Conservation (phyloP, 64 coral and sea anemone species). For the Pocillopora damicornis region DNA sequence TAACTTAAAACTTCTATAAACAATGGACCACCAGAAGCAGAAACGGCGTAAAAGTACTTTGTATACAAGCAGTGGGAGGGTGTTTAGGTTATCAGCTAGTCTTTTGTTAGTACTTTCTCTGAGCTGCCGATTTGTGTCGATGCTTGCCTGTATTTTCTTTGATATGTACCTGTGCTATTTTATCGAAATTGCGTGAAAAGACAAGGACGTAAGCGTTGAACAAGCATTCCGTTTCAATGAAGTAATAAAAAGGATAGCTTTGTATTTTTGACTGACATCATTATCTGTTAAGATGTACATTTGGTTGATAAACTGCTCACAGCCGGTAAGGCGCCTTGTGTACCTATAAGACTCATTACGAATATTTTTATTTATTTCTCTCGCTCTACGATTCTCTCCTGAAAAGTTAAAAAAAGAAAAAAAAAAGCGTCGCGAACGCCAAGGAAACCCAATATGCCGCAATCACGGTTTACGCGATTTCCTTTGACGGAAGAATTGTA, state of each 20-base stretch:
- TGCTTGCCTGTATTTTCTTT: neutral
- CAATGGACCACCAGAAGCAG: slow-evolving; percentile 3
- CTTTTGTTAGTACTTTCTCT: slow-evolving; percentile 10
- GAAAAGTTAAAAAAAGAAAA: neutral
- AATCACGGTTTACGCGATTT: neutral
- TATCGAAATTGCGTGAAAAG: neutral
- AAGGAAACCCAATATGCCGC: neutral
- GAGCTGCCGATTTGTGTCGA: neutral
- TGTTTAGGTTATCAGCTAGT: slow-evolving; percentile 31
- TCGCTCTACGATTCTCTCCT: neutral
- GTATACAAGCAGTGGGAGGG: slow-evolving; percentile 8
- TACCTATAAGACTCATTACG: neutral
- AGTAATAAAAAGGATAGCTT: neutral
- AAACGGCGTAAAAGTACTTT: slow-evolving; percentile 30
- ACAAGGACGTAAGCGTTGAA: neutral
- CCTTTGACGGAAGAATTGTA: neutral
- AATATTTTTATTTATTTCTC: slow-evolving; percentile 5
- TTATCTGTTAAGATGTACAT: neutral
- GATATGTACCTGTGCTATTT: neutral
- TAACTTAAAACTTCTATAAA: neutral
- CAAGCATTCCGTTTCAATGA: neutral
- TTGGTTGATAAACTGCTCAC: neutral
- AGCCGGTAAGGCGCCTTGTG: slow-evolving; percentile 14
- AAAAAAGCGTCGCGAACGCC: slow-evolving; percentile 3
- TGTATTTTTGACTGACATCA: neutral